Conservation (phyloP, 2,113 vertebrate species). For the Bambusicola thoracicus region DNA sequence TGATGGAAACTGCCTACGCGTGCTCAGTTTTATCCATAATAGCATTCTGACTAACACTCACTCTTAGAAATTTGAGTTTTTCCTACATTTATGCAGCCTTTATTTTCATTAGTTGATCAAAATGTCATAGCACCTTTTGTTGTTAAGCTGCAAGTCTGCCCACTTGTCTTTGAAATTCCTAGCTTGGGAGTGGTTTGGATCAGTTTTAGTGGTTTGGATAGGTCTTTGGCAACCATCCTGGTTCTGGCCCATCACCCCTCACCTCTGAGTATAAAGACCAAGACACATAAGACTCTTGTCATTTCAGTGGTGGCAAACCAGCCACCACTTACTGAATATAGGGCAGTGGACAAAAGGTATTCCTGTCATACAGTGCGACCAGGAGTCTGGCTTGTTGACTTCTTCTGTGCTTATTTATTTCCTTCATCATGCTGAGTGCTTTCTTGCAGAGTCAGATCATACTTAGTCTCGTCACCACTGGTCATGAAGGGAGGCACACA, state of each 20-base stretch:
- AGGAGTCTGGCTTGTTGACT: neutral
- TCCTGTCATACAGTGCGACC: neutral
- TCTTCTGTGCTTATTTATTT: neutral
- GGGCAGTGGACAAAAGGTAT: neutral
- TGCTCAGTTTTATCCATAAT: neutral
- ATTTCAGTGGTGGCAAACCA: neutral
- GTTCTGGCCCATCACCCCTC: neutral
- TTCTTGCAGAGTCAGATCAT: neutral
- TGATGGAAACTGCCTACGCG: neutral
- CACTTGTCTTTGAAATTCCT: neutral
- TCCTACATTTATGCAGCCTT: neutral
- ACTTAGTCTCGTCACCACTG: neutral
- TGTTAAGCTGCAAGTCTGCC: neutral
- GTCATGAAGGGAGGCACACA: neutral
- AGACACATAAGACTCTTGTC: neutral
- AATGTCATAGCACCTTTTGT: neutral
- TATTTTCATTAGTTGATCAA: neutral
- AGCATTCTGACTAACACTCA: fast-evolving
- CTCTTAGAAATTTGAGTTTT: neutral
- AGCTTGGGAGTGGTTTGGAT: neutral
- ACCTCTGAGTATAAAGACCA: neutral
- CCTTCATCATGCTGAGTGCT: neutral
- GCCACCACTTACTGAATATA: fast-evolving
- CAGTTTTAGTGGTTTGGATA: neutral
- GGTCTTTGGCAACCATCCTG: neutral